A percentile compares a stretch with the other conserved stretches of the same genome.
These are phyloP conservation scores for Arrhopalites spinosus DNA, from an alignment of 2,888 invertebrate species.

Conservation along the genomic window DNA sequence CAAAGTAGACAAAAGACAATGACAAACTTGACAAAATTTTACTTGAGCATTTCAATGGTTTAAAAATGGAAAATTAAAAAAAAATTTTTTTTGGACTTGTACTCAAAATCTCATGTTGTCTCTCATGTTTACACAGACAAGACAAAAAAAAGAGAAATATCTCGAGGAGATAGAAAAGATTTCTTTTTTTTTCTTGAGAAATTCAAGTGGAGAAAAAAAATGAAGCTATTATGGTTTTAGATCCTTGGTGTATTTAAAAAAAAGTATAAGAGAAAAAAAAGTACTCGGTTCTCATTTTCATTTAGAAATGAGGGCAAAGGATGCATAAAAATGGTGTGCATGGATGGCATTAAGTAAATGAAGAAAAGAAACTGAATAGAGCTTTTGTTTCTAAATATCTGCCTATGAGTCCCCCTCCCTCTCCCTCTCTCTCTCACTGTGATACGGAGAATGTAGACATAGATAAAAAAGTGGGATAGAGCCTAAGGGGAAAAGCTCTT, in stretches of 20 bases:
- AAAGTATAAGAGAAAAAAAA: not conserved
- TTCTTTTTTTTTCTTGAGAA: too few species aligned
- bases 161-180: too few species aligned
- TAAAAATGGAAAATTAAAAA: too few species aligned
- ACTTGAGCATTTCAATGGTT: too few species aligned
- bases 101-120: too few species aligned
- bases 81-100: too few species aligned
- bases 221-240: not conserved
- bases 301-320: not conserved
- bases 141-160: too few species aligned
- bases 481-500: not conserved
- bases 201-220: not conserved
- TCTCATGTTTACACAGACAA: too few species aligned
- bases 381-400: not conserved
- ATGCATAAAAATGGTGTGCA: slow-evolving; percentile 1
- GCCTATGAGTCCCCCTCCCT: too few species aligned
- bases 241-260: not conserved
- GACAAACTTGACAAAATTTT: too few species aligned
- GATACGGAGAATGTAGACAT: not conserved
- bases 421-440: too few species aligned
- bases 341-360: slow-evolving; percentile 13
- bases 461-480: not conserved
- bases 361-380: not conserved
- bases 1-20: too few species aligned
- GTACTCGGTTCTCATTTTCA: not conserved